Base-by-base conservation (phyloP, 2,888 invertebrate genomes). In the Caradrina clavipalpis region DNA sequence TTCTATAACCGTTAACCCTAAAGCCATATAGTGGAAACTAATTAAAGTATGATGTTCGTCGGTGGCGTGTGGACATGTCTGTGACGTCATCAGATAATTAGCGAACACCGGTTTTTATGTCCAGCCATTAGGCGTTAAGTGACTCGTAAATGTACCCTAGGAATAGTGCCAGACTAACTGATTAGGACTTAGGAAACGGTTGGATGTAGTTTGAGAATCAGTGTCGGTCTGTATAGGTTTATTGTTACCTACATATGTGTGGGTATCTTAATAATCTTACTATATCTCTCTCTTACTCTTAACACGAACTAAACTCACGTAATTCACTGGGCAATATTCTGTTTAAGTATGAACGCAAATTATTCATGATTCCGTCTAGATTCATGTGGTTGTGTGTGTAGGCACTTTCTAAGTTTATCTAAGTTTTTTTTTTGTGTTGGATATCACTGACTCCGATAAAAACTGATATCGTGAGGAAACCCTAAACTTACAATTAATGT, bases 41-140 rank as follows among this genome's bases (percentile, higher is more conserved):
- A 83, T 84, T 74, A 84, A 78, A 68, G 62, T 78, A 75, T 76
- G 56, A 70, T 74, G 73, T 69, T 50, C 21, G 42, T 19, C 51
- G n/a, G 61, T 83, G 50, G 70, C 82, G 73, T 83, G 84, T 51
- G 66, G 67, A 74, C 62, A 69, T 80, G 77, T 21, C 47, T n/a
- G 57, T 84, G 78, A 84, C 76, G 84, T 78, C 80, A 78, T 3
- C 49, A 15, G 54, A 76, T 81, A 76, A 83, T 78, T 76, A 81
- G 73, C 59, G 63, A 59, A 79, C 83, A 79, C 59, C 55, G 57
- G 75, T 84, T 83, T 83, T 84, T 84, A 84, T 84, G 85, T 71
- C 19, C 59, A 63, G 31, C 69, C 83, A 85, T 84, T 81, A 83
- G 72, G 49, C 63, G 64, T 79, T 73, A 83, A 85, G 83, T 76